A percentile compares a stretch with the other conserved stretches of the same genome.
phyloP scores from a whole-genome alignment of 1,140 invertebrate genomes.

The Vollenhovia emeryi region DNA sequence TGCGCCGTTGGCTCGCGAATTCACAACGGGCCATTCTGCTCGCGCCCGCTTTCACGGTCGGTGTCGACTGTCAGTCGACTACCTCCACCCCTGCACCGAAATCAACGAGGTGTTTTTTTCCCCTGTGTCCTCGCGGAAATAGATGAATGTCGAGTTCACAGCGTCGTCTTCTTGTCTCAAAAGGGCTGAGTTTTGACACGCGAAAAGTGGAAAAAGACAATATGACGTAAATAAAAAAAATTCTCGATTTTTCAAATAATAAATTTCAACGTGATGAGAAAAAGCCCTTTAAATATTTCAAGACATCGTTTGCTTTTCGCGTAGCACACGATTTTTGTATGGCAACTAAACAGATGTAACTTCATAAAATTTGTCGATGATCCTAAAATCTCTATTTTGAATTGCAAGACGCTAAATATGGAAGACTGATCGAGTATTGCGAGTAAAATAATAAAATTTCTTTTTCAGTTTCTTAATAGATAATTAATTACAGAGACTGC shows the following conservation, averaged over 20 bases:
- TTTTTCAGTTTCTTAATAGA: not conserved
- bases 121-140: not conserved
- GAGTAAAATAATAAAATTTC: not conserved
- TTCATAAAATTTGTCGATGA: not conserved
- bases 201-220: not conserved
- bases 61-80: slow-evolving; percentile 23
- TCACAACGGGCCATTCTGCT: slow-evolving; percentile 70
- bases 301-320: not conserved
- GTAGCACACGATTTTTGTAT: not conserved
- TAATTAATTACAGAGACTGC: not conserved
- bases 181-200: slow-evolving; percentile 62
- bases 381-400: not conserved
- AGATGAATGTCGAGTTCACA: slow-evolving; percentile 3
- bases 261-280: not conserved
- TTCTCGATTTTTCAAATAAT: not conserved
- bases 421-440: not conserved
- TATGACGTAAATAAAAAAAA: slow-evolving; percentile 37
- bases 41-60: slow-evolving; percentile 37
- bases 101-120: slow-evolving; percentile 52
- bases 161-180: slow-evolving; percentile 35
- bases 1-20: slow-evolving; percentile 50
- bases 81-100: not conserved
- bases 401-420: not conserved
- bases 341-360: not conserved
- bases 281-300: not conserved